A percentile compares a stretch with the other conserved stretches of the same genome.
Conservation (phyloP, 2,797 vertebrate genomes). For the Hydrophis major region DNA sequence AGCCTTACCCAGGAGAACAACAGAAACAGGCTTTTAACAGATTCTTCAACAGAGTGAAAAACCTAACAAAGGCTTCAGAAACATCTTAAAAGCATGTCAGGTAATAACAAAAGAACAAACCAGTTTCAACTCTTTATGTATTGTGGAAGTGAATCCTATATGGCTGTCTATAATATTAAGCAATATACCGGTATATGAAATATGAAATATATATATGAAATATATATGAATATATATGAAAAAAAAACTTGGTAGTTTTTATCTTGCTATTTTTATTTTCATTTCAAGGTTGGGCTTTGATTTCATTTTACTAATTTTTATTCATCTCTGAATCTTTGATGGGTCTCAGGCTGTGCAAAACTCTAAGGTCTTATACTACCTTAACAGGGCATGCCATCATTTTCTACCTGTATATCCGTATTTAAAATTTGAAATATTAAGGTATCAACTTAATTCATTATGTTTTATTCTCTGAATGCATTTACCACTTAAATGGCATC, state of each 20-base stretch:
- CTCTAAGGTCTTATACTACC: no score
- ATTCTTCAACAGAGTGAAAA: background rate
- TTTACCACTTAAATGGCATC: no score
- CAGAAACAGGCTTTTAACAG: background rate
- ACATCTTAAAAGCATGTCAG: background rate
- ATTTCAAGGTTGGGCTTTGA: conserved; percentile 39
- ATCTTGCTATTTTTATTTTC: background rate
- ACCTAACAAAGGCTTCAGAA: background rate
- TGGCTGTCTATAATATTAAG: background rate
- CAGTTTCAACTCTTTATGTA: background rate
- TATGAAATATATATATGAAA: no score
- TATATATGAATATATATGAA: background rate
- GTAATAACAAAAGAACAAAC: background rate
- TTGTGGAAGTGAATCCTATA: background rate
- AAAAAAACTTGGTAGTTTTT: background rate
- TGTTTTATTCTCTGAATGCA: no score
- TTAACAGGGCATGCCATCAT: no score
- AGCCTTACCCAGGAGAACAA: background rate
- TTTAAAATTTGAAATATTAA: no score
- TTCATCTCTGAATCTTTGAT: conserved; percentile 62
- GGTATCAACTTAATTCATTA: no score
- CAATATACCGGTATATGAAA: no score
- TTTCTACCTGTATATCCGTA: no score
- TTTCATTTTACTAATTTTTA: conserved; percentile 58
- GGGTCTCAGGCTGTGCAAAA: conserved; percentile 50